phyloP scores from a whole-genome alignment of 2,113 vertebrate genomes.

The Pterophyllum scalare region DNA sequence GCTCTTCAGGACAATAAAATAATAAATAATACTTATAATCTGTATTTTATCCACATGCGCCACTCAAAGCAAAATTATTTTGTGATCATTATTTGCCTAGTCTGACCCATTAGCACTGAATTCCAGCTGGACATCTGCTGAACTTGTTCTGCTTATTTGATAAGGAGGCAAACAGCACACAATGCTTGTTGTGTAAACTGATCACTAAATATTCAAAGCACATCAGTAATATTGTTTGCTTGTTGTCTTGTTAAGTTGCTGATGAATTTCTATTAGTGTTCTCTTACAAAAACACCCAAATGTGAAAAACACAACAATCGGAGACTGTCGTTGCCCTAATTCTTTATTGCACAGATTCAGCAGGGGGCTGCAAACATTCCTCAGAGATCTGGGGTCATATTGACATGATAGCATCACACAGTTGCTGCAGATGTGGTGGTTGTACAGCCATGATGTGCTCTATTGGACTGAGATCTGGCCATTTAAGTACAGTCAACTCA shows the following conservation, averaged over 20 bases:
- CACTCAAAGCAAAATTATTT: neutral
- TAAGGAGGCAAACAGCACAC: neutral
- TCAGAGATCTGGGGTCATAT: neutral
- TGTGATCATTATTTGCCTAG: neutral
- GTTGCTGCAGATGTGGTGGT: neutral
- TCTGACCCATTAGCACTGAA: neutral
- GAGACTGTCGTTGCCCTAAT: neutral
- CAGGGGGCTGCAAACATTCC: neutral
- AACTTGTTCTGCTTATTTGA: neutral
- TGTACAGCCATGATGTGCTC: neutral
- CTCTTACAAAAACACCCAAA: neutral
- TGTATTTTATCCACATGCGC: neutral
- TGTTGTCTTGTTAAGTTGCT: neutral
- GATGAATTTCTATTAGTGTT: neutral
- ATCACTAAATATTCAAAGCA: conserved; percentile 1
- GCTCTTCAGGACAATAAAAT: neutral
- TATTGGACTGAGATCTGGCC: accelerated
- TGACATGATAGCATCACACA: neutral
- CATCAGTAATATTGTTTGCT: neutral
- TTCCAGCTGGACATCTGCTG: neutral
- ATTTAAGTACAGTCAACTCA: accelerated
- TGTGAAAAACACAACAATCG: neutral
- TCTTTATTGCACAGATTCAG: accelerated
- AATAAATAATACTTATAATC: neutral
- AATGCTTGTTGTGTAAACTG: neutral